Percentiles rank a stretch among this genome's conserved stretches.
These are phyloP conservation scores for Euwallacea fornicatus DNA, from an alignment of 1,140 invertebrate genomes.

Conservation along the genomic window DNA sequence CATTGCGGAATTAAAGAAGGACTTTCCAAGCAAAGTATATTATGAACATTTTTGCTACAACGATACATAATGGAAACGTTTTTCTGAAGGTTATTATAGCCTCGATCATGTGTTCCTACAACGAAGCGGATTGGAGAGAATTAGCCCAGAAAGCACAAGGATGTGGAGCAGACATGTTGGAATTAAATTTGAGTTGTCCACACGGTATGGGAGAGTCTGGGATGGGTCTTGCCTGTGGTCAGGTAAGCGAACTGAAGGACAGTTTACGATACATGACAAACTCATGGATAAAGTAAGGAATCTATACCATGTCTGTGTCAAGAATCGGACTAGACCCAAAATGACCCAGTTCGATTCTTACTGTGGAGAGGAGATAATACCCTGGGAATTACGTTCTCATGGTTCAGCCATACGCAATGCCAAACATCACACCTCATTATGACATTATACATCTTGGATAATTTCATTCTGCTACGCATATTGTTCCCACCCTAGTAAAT, in stretches of 20 bases:
- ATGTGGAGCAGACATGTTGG: slow-evolving; percentile 90
- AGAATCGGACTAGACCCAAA: no score
- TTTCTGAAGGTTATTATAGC: slow-evolving; percentile 82
- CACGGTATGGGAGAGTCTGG: slow-evolving; percentile 98
- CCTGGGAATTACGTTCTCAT: no score
- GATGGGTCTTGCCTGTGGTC: slow-evolving; percentile 97
- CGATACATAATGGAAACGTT: neutral
- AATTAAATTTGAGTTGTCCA: slow-evolving; percentile 96
- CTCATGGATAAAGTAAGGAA: neutral
- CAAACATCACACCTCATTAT: neutral
- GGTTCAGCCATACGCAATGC: neutral
- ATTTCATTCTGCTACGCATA: no score
- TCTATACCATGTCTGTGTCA: neutral
- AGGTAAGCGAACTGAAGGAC: slow-evolving; percentile 59
- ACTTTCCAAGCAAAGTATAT: slow-evolving; percentile 72
- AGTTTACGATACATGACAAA: slow-evolving; percentile 17
- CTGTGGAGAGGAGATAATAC: no score
- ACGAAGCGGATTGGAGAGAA: slow-evolving; percentile 85
- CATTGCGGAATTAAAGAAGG: slow-evolving; percentile 85
- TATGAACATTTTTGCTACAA: neutral
- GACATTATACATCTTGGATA: no score
- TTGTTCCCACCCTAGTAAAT: neutral
- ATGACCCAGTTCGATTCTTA: no score
- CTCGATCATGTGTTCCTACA: slow-evolving; percentile 94
- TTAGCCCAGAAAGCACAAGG: slow-evolving; percentile 77